Evolutionary conservation across 2,888 invertebrate species (phyloP), one percentile per base, ranked within the genome.

Genomic region (Dicycla oo): DNA sequence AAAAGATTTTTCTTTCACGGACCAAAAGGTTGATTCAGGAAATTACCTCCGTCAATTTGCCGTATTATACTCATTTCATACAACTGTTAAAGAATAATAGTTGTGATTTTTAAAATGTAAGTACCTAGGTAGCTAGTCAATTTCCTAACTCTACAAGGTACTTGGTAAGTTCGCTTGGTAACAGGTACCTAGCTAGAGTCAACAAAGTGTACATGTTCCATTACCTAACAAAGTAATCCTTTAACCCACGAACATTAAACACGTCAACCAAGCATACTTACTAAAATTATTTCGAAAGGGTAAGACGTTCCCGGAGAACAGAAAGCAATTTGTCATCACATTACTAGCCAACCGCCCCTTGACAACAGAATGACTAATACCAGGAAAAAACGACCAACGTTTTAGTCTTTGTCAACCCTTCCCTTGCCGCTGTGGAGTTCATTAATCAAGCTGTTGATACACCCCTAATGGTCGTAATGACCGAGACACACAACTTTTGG

Each of bases 401-500:
- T 82, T 82, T 85, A 77, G 51, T 83, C 75, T 84, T 70, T 83
- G 81, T 57, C 80, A 86, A 86, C 85, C 85, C 85, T 86, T 85
- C 64, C 54, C 66, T 38, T 58, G 53, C 66, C 57, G 71, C 73
- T 70, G 78, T 77, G 60, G 68, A 70, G 73, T 58, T 84, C 84
- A 86, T 86, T 85, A 86, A 86, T 86, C 86, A 86, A 80, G 77
- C 76, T 60, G 80, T 82, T 85, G 83, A 81, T 80, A 79, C 84
- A 79, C 82, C 73, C 81, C 72, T 83, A 82, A 84, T 85, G 80
- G 81, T 72, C 69, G 56, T 81, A 86, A 83, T 81, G 81, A 82
- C 78, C 81, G 84, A 72, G 81, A 79, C 77, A 79, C 76, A 71
- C 65, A 60, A 80, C 56, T 73, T 76, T 69, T 69, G 71, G 65